Evolutionary conservation across 2,113 vertebrate species (phyloP).

Genomic region (Nesospiza acunhae): DNA sequence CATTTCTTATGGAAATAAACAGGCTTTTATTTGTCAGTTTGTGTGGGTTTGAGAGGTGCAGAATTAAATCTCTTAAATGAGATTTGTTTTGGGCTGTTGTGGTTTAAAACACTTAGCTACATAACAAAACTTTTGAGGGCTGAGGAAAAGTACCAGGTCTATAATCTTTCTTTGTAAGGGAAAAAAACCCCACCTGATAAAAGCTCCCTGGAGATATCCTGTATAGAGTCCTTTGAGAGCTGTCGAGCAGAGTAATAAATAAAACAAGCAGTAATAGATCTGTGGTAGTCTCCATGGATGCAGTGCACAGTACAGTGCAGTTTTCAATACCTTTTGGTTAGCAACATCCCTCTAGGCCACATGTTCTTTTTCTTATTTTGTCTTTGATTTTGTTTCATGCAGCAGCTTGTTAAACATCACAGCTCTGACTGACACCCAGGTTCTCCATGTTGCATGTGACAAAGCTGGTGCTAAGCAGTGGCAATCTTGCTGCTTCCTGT

Average conservation of each 20-base stretch:
- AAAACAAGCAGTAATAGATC: constrained; percentile 46
- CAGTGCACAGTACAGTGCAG: neutral
- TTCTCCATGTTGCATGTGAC: neutral
- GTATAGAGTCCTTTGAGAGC: neutral
- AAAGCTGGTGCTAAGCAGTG: neutral
- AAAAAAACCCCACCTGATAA: neutral
- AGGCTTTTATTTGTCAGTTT: neutral
- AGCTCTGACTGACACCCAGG: neutral
- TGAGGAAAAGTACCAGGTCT: neutral
- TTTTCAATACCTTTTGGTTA: neutral
- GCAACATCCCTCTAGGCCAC: neutral
- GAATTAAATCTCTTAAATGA: neutral
- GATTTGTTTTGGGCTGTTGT: constrained; percentile 6
- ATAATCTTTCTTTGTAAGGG: neutral
- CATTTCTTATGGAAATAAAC: neutral
- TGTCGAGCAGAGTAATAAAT: constrained; percentile 26
- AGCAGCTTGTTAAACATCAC: neutral
- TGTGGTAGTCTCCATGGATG: constrained; percentile 34
- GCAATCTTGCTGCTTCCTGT: constrained; percentile 15
- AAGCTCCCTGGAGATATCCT: constrained; percentile 1
- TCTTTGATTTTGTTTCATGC: neutral
- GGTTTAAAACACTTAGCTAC: neutral
- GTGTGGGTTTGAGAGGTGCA: neutral
- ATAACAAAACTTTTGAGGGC: neutral
- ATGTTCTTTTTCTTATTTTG: neutral